A percentile compares a stretch with the other conserved stretches of the same genome.
phyloP scores from a whole-genome alignment of 2,888 invertebrate species.

The Melieria omissa region DNA sequence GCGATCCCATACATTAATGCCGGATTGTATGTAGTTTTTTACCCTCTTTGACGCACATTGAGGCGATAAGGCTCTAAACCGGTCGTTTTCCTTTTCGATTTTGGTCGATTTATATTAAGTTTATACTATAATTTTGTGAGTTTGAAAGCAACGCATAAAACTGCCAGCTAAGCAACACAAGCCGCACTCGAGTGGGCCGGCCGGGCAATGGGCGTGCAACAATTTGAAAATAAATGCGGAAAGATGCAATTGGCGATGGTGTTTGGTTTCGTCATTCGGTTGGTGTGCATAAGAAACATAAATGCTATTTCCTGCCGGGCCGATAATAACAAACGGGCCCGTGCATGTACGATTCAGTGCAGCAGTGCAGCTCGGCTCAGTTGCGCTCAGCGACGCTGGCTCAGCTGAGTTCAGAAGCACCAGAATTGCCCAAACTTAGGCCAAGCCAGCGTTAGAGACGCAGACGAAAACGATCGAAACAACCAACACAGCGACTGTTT shows the following conservation, averaged over 20 bases:
- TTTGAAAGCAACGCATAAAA: no score
- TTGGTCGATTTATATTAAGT: no score
- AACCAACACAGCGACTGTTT: not conserved
- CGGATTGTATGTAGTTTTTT: no score
- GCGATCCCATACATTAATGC: no score
- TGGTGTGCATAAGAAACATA: constrained; percentile 43
- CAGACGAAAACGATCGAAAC: not conserved
- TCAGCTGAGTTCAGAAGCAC: no score
- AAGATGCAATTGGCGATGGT: constrained; percentile 14
- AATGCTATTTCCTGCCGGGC: constrained; percentile 62
- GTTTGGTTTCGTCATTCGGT: constrained; percentile 22
- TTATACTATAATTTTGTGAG: no score
- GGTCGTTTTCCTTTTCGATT: no score
- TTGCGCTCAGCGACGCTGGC: constrained; percentile 34
- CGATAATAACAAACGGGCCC: constrained; percentile 50
- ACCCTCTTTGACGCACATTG: no score
- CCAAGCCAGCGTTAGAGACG: constrained; percentile 32
- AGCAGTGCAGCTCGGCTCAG: not conserved
- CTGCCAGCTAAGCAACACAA: no score
- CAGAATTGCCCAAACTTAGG: constrained; percentile 9
- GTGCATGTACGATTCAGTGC: not conserved
- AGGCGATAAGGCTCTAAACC: no score
- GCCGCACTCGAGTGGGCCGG: no score
- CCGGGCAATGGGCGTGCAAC: no score
- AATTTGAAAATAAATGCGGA: not conserved